A percentile compares a stretch with the other conserved stretches of the same genome.
These are phyloP conservation scores for Stenolophus ochropezus DNA, from an alignment of 2,888 invertebrate species.

Conservation along the genomic window DNA sequence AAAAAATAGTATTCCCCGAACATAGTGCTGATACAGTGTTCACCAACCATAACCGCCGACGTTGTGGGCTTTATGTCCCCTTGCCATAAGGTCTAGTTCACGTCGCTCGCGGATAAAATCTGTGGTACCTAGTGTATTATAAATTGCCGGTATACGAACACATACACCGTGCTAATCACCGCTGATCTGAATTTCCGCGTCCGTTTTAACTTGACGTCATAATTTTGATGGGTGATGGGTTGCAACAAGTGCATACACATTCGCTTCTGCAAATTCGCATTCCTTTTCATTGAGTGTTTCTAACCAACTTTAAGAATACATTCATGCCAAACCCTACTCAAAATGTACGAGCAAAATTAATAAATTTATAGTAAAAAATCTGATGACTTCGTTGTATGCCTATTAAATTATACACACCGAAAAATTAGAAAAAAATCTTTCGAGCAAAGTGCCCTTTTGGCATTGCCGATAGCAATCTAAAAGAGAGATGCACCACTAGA, in stretches of 20 bases:
- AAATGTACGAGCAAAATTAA: no score
- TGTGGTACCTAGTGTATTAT: slow-evolving; percentile 51
- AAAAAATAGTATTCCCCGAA: slow-evolving; percentile 52
- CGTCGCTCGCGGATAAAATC: slow-evolving; percentile 42
- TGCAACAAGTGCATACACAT: slow-evolving; percentile 37
- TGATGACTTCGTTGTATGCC: no score
- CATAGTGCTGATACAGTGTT: slow-evolving; percentile 49
- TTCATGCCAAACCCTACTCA: no score
- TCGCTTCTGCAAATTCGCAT: no score
- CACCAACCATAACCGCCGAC: slow-evolving; percentile 19
- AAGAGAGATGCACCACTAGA: no score
- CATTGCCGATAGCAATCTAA: no score
- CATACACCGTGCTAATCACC: slow-evolving; percentile 47
- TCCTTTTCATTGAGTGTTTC: no score
- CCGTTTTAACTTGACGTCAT: slow-evolving; percentile 55
- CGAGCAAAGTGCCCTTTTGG: no score
- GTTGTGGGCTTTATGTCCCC: slow-evolving; percentile 13
- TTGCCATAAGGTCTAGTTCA: background rate
- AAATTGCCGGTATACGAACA: slow-evolving; percentile 54
- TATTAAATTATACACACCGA: no score
- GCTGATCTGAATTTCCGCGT: slow-evolving; percentile 54
- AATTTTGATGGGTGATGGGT: slow-evolving; percentile 10
- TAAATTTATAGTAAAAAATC: no score
- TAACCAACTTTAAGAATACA: no score
- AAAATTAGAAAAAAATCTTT: no score